Base-by-base conservation (phyloP, 2,113 vertebrate genomes). In the Eretmochelys imbricata region DNA sequence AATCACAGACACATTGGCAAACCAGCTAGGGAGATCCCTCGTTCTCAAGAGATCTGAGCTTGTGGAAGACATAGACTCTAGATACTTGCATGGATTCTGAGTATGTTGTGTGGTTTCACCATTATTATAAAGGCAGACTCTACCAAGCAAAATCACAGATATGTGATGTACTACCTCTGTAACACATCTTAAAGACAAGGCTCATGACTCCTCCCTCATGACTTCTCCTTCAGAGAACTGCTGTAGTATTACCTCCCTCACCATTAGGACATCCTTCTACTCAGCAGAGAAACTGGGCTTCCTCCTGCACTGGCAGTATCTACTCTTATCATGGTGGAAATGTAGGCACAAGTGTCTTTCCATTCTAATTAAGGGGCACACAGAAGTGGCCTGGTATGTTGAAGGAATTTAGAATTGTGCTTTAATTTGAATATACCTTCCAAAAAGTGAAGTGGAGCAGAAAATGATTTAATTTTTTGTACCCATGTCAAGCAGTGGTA, bases 161-260 rank as follows among this genome's bases (percentile, higher is more conserved):
- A 0, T 80, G 2, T 22, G 6, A 1, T 2, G 0, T 0, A 59
- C 57, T 29, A 29, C 11, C 25, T 59, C 25, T 59, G 2, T 51
- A 79, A 46, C 19, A 84, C 14, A 69, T 3, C 38, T 88, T 93
- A 72, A 89, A 12, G 50, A 46, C 16, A 65, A 48, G 46, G 46
- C 38, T 84, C 20, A 31, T 86, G 51, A 22, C 51, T 69, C 5
- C 10, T 38, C 9, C 16, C 86, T 93, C 96, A 27, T 50, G 82
- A 81, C 3, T 80, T n/a, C 27, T 54, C 12, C 7, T 29, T 96
- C 57, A 6, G 22, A n/a, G 46, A 84, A 81, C 17, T 87, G 3
- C 1, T 29, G 7, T 86, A 62, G n/a, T n/a, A 72, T 38, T 72
- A 17, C 17, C 35, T 72, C 35, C 65, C 65, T 72, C 4, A 12